Evolutionary conservation across 1,140 invertebrate genomes (phyloP).

Genomic region (Bombus cullumanus): DNA sequence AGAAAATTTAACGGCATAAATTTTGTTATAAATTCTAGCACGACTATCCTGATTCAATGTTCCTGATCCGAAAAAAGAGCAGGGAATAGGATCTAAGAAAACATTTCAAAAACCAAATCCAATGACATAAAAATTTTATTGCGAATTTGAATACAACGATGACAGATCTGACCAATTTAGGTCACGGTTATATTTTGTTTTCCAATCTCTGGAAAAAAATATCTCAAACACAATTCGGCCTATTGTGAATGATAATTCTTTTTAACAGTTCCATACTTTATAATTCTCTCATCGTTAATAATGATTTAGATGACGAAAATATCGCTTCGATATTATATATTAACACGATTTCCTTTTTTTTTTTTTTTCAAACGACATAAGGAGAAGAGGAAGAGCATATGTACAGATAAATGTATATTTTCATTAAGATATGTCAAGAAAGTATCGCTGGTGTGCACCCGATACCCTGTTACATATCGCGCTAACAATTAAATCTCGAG

Average conservation of each 20-base stretch:
- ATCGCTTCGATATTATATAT: not conserved
- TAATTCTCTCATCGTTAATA: not conserved
- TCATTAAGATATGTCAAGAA: constrained; percentile 24
- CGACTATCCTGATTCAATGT: not conserved
- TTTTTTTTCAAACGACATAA: not conserved
- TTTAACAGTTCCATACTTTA: not conserved
- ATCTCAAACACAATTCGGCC: not conserved
- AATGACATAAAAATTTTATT: constrained; percentile 46
- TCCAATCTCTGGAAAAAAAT: not conserved
- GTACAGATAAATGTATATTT: constrained; percentile 33
- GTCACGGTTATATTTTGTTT: not conserved
- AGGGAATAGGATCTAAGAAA: not conserved
- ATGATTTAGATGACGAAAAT: not conserved
- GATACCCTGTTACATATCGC: constrained; percentile 29
- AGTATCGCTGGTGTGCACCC: constrained; percentile 19
- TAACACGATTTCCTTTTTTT: not conserved
- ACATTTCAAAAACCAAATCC: not conserved
- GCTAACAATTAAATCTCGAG: constrained; percentile 31
- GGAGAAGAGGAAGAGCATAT: not conserved
- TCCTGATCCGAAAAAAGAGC: not conserved
- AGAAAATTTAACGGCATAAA: too few relatives aligned
- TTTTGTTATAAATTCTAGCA: too few relatives aligned
- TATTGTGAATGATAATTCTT: not conserved
- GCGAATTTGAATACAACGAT: constrained; percentile 7
- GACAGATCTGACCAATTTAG: constrained; percentile 14